These are phyloP conservation scores for Podocnemis expansa DNA, from an alignment of 2,113 vertebrate genomes.

Conservation along the genomic window DNA sequence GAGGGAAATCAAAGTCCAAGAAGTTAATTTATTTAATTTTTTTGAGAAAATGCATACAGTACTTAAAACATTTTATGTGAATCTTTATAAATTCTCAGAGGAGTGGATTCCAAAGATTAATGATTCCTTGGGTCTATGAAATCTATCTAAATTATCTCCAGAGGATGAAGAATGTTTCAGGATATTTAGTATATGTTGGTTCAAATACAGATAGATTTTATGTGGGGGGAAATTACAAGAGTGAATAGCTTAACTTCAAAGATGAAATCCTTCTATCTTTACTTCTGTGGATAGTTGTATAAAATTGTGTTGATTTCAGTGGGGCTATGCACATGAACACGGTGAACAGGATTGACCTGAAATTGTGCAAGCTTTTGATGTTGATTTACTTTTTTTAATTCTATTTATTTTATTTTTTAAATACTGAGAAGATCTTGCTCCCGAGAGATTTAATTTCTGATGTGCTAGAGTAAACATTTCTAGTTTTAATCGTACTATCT, in stretches of 20 bases:
- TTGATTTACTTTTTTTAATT: no score
- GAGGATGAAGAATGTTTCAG: background rate
- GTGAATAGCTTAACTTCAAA: background rate
- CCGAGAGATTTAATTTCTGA: background rate
- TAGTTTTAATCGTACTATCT: background rate
- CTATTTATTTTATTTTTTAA: background rate
- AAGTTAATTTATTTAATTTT: background rate
- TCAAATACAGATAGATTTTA: background rate
- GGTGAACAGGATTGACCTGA: background rate
- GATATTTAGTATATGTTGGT: background rate
- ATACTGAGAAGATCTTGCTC: background rate
- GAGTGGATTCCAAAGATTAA: background rate
- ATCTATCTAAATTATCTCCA: background rate
- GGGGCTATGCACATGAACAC: background rate
- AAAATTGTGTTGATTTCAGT: background rate
- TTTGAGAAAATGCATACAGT: background rate
- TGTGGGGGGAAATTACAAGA: background rate
- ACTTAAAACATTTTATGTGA: background rate
- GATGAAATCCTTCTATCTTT: background rate
- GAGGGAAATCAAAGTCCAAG: background rate
- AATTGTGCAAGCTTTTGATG: background rate
- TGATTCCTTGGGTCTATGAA: background rate
- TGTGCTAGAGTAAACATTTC: background rate
- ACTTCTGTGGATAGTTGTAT: background rate
- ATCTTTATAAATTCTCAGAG: background rate